Conservation (phyloP, 2,888 invertebrate species). For the Lasioglossum marginatum region DNA sequence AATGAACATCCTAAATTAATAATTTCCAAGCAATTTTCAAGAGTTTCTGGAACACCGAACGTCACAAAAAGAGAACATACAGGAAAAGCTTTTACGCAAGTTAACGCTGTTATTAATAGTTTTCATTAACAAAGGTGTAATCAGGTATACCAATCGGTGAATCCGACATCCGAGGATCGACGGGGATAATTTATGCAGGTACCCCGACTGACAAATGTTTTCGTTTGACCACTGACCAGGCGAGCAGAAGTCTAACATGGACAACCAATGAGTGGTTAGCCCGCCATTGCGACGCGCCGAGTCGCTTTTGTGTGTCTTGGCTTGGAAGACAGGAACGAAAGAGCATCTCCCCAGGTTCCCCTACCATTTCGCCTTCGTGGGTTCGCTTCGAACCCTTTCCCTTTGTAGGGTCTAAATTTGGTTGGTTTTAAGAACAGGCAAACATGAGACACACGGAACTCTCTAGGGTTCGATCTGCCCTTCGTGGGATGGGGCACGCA, state of each 20-base stretch:
- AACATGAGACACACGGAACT: slow-evolving; percentile 65
- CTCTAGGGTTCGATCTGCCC: slow-evolving; percentile 56
- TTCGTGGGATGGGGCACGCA: slow-evolving; percentile 26
- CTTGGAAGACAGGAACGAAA: slow-evolving; percentile 24
- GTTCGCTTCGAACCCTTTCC: slow-evolving; percentile 62
- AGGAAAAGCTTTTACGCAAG: neutral
- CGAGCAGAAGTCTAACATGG: slow-evolving; percentile 64
- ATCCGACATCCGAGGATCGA: neutral
- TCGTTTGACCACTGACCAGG: slow-evolving; percentile 79
- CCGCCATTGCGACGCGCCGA: slow-evolving; percentile 18
- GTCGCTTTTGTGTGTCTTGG: slow-evolving; percentile 10
- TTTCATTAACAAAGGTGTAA: neutral
- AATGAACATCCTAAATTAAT: neutral
- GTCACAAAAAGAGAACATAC: neutral
- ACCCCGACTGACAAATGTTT: slow-evolving; percentile 77
- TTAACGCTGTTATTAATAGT: neutral
- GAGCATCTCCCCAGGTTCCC: neutral
- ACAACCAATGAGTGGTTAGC: slow-evolving; percentile 60
- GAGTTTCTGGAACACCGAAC: neutral
- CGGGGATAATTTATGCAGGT: slow-evolving; percentile 45
- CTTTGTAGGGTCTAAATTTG: slow-evolving; percentile 76
- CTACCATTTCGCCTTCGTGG: slow-evolving; percentile 3
- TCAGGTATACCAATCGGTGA: no score
- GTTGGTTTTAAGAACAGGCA: slow-evolving; percentile 79
- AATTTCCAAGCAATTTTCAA: neutral